These are phyloP conservation scores for Thera britannica DNA, from an alignment of 2,888 invertebrate species.

Conservation along the genomic window DNA sequence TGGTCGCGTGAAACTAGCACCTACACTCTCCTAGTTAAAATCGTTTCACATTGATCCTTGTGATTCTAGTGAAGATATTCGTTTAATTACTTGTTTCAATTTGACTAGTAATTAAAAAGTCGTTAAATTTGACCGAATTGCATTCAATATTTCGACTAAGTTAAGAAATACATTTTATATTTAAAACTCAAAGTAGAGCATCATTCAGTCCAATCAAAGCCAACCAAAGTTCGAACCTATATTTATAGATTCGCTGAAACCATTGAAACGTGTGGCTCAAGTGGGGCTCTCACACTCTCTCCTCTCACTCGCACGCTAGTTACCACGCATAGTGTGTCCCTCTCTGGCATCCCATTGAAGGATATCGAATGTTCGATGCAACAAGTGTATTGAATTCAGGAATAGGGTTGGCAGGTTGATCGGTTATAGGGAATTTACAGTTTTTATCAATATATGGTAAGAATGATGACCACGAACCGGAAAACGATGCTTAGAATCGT, in stretches of 20 bases:
- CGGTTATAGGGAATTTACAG: conserved; percentile 50
- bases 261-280: conserved; percentile 78
- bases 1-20: no score
- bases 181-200: conserved; percentile 57
- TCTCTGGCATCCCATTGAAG: conserved; percentile 74
- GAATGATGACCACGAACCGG: no score
- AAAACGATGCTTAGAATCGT: no score
- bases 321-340: conserved; percentile 48
- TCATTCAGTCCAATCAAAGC: conserved; percentile 46
- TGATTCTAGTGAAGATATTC: no score
- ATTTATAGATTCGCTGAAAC: conserved; percentile 78
- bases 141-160: no score
- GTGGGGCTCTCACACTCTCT: conserved; percentile 72
- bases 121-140: no score
- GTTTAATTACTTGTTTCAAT: no score
- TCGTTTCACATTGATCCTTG: no score
- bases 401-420: conserved; percentile 75
- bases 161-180: background rate
- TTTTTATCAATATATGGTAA: background rate
- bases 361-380: conserved; percentile 83
- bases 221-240: conserved; percentile 71
- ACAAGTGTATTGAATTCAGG: conserved; percentile 80
- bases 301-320: conserved; percentile 51
- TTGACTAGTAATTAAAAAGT: no score
- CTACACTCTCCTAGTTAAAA: no score